Conservation (phyloP, 2,888 invertebrate species). For the Yponomeuta sedellus region DNA sequence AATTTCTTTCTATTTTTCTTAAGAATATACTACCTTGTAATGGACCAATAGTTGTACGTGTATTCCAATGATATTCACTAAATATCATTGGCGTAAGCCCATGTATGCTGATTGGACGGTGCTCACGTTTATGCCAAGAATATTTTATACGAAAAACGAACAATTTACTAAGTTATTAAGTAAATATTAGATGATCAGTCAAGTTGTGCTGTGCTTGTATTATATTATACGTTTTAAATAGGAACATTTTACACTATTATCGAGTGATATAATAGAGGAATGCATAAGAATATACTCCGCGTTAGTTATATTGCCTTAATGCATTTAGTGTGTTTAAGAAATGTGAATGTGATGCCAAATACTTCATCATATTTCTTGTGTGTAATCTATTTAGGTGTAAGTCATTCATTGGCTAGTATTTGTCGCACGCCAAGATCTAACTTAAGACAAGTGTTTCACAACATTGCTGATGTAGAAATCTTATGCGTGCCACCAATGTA, state of each 20-base stretch:
- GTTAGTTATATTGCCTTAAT: constrained; percentile 29
- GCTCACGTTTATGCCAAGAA: constrained; percentile 14
- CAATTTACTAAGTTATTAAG: background rate
- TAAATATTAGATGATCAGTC: constrained; percentile 35
- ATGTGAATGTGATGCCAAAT: constrained; percentile 72
- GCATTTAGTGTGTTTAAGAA: constrained; percentile 44
- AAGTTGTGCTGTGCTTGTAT: constrained; percentile 54
- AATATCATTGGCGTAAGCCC: constrained; percentile 1
- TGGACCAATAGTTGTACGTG: background rate
- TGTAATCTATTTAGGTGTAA: background rate
- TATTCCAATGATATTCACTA: background rate
- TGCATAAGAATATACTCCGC: constrained; percentile 18
- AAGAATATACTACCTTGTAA: background rate
- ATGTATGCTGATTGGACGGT: background rate
- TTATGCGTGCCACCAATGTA: background rate
- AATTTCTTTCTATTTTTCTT: background rate
- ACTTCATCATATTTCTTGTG: constrained; percentile 40
- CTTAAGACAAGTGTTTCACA: constrained; percentile 22
- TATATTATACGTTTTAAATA: constrained; percentile 14
- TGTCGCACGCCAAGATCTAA: background rate
- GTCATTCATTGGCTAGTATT: background rate
- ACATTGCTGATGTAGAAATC: constrained; percentile 24
- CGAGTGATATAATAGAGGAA: constrained; percentile 39
- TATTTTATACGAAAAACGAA: constrained; percentile 7
- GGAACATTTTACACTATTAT: constrained; percentile 25